Evolutionary conservation across 2,797 vertebrate species (phyloP).

Genomic region (Crotalus adamanteus): DNA sequence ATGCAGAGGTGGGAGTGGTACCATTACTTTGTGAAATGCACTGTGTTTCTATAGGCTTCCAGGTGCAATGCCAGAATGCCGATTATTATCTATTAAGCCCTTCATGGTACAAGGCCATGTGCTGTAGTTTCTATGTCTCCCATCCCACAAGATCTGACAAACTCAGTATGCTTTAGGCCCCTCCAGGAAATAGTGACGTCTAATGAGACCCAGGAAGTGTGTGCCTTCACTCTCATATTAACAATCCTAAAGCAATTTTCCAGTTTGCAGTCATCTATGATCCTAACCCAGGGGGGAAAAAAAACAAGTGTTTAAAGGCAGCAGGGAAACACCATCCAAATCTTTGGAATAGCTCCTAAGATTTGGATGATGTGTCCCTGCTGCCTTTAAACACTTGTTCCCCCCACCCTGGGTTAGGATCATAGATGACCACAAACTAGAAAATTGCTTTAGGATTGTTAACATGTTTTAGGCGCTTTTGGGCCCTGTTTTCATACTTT

Average conservation of each 20-base stretch:
- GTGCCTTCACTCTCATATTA: not conserved
- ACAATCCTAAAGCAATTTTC: too few species aligned
- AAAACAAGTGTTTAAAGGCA: too few species aligned
- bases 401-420: not conserved
- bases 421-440: not conserved
- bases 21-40: not conserved
- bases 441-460: not conserved
- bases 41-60: not conserved
- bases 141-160: not conserved
- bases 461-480: not conserved
- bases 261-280: too few species aligned
- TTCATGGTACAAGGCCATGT: not conserved
- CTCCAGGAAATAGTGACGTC: not conserved
- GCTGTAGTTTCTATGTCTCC: not conserved
- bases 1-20: not conserved
- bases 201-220: not conserved
- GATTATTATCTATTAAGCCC: not conserved
- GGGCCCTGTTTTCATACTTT: not conserved
- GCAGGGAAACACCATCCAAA: too few species aligned
- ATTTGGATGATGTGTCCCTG: not conserved
- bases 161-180: not conserved
- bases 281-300: too few species aligned
- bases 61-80: not conserved
- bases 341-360: too few species aligned
- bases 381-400: not conserved